Conservation (phyloP, 1,140 invertebrate genomes). For the Tenebrio molitor region DNA sequence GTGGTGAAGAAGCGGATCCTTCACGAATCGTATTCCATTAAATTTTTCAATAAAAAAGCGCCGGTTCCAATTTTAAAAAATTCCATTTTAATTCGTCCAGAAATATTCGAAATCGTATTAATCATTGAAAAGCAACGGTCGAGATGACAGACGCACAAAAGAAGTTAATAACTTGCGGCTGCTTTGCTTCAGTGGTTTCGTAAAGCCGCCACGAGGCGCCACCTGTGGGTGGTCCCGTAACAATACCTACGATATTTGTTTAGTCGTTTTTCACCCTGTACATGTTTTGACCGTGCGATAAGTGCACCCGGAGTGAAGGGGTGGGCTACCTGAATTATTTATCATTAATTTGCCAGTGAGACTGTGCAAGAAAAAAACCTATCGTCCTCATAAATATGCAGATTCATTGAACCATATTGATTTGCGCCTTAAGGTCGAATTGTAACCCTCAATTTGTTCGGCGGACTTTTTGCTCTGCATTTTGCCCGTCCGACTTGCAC, state of each 20-base stretch:
- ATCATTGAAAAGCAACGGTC: constrained; percentile 41
- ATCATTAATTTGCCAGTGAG: background rate
- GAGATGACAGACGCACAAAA: constrained; percentile 47
- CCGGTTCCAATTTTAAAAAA: constrained; percentile 36
- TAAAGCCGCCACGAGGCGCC: constrained; percentile 43
- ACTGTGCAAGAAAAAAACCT: background rate
- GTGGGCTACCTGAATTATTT: constrained; percentile 28
- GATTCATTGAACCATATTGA: constrained; percentile 44
- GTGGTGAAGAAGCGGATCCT: background rate
- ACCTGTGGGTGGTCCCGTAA: constrained; percentile 44
- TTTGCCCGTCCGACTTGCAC: background rate
- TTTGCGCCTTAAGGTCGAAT: constrained; percentile 7
- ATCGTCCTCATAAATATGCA: constrained; percentile 43
- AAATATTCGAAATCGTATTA: constrained; percentile 43
- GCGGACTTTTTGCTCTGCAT: constrained; percentile 5
- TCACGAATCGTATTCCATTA: constrained; percentile 33
- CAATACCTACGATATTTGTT: constrained; percentile 23
- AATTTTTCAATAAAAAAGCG: constrained; percentile 27
- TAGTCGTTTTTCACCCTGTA: background rate
- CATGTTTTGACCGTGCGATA: constrained; percentile 25
- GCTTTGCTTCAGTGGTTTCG: constrained; percentile 46
- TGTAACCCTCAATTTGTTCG: constrained; percentile 44
- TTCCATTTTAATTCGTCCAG: constrained; percentile 38
- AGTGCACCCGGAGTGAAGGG: background rate
- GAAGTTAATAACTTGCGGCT: constrained; percentile 46